phyloP scores from a whole-genome alignment of 2,888 invertebrate genomes.

The Amphipoea lucens region DNA sequence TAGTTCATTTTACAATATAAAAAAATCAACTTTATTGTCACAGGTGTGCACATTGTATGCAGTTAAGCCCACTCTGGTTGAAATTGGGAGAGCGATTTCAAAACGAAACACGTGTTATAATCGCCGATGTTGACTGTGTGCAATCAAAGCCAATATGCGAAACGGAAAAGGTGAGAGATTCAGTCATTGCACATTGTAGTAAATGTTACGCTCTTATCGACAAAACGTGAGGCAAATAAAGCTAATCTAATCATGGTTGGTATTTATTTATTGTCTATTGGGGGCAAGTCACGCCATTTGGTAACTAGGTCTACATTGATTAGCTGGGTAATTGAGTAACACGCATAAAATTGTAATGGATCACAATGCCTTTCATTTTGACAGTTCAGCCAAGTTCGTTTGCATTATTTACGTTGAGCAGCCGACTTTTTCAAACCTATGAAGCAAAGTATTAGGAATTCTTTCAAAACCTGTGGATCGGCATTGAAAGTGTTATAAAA shows the following conservation, averaged over 20 bases:
- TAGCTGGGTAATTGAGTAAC: not conserved
- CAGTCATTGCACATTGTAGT: not conserved
- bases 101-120: conserved; percentile 91
- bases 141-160: conserved; percentile 93
- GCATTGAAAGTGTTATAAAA: not conserved
- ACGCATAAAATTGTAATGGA: not conserved
- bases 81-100: conserved; percentile 93
- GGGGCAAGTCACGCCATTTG: conserved; percentile 2
- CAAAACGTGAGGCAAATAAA: not conserved
- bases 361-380: not conserved
- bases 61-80: conserved; percentile 95
- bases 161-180: conserved; percentile 92
- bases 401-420: not conserved
- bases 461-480: not conserved
- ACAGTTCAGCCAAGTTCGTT: not conserved
- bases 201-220: not conserved
- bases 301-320: not conserved
- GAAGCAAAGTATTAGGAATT: not conserved
- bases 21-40: conserved; percentile 34
- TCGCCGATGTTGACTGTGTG: conserved; percentile 96
- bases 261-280: conserved; percentile 15
- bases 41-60: conserved; percentile 96
- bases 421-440: not conserved
- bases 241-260: conserved; percentile 16
- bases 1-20: not conserved